Percentiles rank a stretch among this genome's conserved stretches.
These are phyloP conservation scores for Zosterops hypoxanthus DNA, from an alignment of 2,113 vertebrate species.

Conservation along the genomic window DNA sequence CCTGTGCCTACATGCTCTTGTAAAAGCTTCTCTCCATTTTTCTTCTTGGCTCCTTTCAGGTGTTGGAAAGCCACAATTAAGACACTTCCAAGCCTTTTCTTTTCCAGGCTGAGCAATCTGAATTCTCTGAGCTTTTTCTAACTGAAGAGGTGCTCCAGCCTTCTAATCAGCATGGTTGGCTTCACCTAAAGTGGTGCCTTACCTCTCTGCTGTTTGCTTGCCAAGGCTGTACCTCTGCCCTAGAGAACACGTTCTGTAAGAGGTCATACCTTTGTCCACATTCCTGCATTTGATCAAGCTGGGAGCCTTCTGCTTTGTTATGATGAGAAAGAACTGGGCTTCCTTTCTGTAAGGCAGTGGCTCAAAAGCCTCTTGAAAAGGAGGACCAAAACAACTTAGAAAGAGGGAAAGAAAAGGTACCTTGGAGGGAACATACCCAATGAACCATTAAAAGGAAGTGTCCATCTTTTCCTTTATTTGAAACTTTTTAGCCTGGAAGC, in stretches of 20 bases:
- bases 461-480: neutral
- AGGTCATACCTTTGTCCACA: neutral
- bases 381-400: neutral
- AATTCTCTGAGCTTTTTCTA: neutral
- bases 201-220: neutral
- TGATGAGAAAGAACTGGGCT: neutral
- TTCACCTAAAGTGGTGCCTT: neutral
- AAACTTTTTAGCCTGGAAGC: neutral
- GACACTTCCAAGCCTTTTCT: neutral
- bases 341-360: neutral
- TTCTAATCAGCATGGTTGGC: neutral
- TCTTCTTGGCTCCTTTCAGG: neutral
- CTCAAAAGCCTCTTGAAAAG: neutral
- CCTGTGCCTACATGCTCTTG: neutral
- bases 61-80: neutral
- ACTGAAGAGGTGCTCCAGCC: neutral
- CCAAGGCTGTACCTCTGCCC: neutral
- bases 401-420: neutral
- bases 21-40: neutral
- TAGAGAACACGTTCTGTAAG: neutral
- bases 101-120: neutral
- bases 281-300: neutral
- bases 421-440: neutral
- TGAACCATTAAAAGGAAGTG: neutral
- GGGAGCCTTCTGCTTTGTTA: neutral